phyloP scores from a whole-genome alignment of 2,888 invertebrate genomes.

The Calameuta filiformis region DNA sequence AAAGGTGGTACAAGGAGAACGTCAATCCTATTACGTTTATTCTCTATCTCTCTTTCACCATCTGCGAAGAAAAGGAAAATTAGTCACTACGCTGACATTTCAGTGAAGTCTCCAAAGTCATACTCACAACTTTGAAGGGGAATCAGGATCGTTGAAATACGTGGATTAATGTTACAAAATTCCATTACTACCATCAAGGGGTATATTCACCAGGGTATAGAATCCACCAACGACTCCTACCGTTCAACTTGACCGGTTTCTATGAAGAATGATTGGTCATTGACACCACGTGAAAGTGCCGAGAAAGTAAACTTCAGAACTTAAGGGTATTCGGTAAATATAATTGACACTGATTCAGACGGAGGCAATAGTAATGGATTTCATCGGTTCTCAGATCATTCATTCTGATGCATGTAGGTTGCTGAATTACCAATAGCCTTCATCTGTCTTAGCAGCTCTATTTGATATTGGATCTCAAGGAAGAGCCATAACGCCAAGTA shows the following conservation, averaged over 20 bases:
- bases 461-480: background rate
- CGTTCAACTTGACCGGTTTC: background rate
- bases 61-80: background rate
- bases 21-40: background rate
- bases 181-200: background rate
- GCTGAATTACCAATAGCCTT: background rate
- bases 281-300: slow-evolving; percentile 29
- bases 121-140: background rate
- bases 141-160: background rate
- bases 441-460: background rate
- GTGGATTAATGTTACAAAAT: background rate
- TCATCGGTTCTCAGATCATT: background rate
- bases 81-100: background rate
- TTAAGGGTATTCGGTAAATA: background rate
- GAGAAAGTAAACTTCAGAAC: slow-evolving; percentile 23
- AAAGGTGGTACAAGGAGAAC: background rate
- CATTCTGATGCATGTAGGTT: background rate
- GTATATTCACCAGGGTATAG: background rate
- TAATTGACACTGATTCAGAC: background rate
- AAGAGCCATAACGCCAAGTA: background rate
- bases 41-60: background rate
- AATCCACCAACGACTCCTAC: background rate
- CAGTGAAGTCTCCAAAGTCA: background rate
- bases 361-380: background rate
- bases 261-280: background rate